These are phyloP conservation scores for Diachrysia chrysitis DNA, from an alignment of 2,888 invertebrate species.

Conservation along the genomic window DNA sequence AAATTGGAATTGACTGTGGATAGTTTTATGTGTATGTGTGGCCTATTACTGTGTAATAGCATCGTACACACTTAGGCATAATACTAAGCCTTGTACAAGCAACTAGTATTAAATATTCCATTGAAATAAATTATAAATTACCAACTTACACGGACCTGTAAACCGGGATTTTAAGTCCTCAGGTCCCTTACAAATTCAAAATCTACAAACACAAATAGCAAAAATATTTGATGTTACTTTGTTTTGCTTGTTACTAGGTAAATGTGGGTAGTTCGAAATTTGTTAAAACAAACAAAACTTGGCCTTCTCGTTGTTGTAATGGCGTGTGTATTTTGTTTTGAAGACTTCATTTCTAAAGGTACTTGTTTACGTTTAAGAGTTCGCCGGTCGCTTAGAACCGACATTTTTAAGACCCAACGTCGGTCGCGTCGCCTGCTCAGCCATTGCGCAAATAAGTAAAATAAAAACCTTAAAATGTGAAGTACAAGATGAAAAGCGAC, in stretches of 20 bases:
- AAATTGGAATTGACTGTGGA: too few relatives aligned
- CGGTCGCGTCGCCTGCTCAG: neutral
- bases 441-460: neutral
- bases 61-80: neutral
- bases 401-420: neutral
- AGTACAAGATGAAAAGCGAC: neutral
- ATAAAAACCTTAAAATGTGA: neutral
- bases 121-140: neutral
- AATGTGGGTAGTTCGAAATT: conserved; percentile 30
- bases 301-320: conserved; percentile 13
- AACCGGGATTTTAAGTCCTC: neutral
- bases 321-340: neutral
- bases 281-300: conserved; percentile 30
- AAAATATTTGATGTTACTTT: conserved; percentile 24
- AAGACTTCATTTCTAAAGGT: neutral
- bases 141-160: neutral
- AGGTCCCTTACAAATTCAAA: conserved; percentile 28
- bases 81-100: neutral
- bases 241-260: conserved; percentile 31
- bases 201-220: conserved; percentile 34
- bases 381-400: neutral
- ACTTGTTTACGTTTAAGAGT: neutral
- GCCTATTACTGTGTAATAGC: too few relatives aligned
- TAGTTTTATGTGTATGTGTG: neutral
- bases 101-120: neutral